A percentile compares a stretch with the other conserved stretches of the same genome.
These are phyloP conservation scores for Thecocarcelia acutangulata DNA, from an alignment of 2,888 invertebrate genomes.

Conservation along the genomic window DNA sequence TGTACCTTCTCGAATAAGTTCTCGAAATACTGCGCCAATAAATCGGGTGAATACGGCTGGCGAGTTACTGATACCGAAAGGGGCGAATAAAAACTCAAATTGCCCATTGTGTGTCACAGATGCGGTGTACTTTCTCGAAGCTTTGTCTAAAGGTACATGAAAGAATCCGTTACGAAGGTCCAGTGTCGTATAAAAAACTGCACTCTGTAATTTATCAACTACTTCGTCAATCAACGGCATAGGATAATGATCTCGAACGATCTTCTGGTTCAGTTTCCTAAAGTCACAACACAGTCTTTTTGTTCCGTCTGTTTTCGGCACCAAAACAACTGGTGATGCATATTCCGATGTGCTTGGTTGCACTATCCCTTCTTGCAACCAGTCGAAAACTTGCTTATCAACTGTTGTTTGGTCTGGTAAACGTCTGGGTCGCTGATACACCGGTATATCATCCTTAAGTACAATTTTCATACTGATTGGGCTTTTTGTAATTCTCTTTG, in stretches of 20 bases:
- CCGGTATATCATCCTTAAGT: background rate
- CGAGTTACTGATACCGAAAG: too few species aligned
- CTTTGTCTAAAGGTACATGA: slow-evolving; percentile 2
- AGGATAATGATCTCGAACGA: background rate
- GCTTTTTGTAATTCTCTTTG: background rate
- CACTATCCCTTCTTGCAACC: background rate
- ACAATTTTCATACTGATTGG: too few species aligned
- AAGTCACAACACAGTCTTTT: too few species aligned
- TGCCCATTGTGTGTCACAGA: too few species aligned
- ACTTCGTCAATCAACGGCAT: slow-evolving; percentile 7
- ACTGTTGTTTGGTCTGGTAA: background rate
- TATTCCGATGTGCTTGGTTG: too few species aligned
- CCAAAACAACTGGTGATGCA: too few species aligned
- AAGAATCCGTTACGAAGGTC: too few species aligned
- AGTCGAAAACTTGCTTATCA: too few species aligned
- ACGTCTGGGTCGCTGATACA: background rate
- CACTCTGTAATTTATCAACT: background rate
- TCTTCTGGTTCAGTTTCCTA: background rate
- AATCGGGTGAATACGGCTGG: too few species aligned
- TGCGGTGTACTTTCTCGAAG: background rate
- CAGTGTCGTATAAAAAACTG: background rate
- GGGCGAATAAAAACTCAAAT: too few species aligned
- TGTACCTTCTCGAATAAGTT: too few species aligned
- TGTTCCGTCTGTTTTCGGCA: background rate
- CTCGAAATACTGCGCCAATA: too few species aligned